Percentiles rank a stretch among this genome's conserved stretches.
Conservation (phyloP, 2,888 invertebrate genomes). For the Orthosia gracilis region DNA sequence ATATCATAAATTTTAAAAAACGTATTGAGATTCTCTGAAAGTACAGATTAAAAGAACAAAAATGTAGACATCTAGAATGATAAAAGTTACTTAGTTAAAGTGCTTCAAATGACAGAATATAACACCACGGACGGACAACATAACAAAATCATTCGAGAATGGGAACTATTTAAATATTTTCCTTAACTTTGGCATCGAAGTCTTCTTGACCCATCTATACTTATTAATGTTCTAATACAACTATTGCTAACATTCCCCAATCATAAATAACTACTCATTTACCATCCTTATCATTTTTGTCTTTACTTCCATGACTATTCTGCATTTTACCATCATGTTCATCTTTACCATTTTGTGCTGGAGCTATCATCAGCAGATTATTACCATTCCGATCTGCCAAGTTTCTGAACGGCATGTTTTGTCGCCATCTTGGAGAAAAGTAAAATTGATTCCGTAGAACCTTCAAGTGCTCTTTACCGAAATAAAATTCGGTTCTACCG, state of each 20-base stretch:
- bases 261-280: constrained; percentile 45
- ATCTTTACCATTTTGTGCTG: constrained; percentile 82
- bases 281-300: constrained; percentile 68
- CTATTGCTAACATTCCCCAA: not conserved
- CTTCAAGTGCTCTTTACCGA: constrained; percentile 84
- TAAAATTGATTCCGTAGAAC: constrained; percentile 84
- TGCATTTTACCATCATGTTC: constrained; percentile 69
- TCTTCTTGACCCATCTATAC: not conserved
- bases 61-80: not conserved
- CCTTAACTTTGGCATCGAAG: not conserved
- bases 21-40: constrained; percentile 5
- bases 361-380: constrained; percentile 93
- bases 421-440: constrained; percentile 84
- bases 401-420: constrained; percentile 87
- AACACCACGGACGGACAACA: constrained; percentile 38
- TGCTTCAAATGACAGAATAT: not conserved
- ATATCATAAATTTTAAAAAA: not conserved
- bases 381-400: constrained; percentile 92
- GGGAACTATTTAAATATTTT: not conserved
- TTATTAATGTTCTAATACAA: not conserved
- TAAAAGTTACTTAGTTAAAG: not conserved
- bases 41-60: not conserved
- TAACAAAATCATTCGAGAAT: not conserved
- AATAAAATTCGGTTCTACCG: constrained; percentile 78
- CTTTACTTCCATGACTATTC: constrained; percentile 62